phyloP scores from a whole-genome alignment of 2,113 vertebrate species.

The Symphodus melops region DNA sequence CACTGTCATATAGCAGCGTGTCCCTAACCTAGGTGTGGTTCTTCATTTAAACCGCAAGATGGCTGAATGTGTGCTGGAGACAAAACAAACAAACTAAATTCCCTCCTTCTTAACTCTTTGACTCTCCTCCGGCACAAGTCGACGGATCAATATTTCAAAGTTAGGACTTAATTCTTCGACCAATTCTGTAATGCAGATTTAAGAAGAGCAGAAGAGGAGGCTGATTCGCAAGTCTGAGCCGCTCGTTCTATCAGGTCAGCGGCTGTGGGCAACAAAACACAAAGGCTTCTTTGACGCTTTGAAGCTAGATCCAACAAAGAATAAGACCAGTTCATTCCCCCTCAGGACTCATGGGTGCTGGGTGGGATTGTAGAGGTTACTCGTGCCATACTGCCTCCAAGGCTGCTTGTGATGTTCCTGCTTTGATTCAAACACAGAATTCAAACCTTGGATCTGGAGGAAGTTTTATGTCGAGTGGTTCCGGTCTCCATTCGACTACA shows the following conservation, averaged over 20 bases:
- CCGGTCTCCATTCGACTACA: slow-evolving; percentile 22
- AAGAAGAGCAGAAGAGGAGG: slow-evolving; percentile 8
- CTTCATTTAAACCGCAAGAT: too few species aligned
- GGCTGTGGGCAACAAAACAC: slow-evolving; percentile 2
- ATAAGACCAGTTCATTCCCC: not conserved
- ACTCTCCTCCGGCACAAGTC: not conserved
- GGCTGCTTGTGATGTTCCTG: slow-evolving; percentile 11
- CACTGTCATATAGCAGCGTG: too few species aligned
- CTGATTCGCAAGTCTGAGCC: slow-evolving; percentile 1
- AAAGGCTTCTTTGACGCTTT: slow-evolving; percentile 17
- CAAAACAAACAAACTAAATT: not conserved
- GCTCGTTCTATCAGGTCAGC: not conserved
- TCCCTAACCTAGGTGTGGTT: too few species aligned
- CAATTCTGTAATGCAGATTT: not conserved
- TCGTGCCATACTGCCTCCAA: not conserved
- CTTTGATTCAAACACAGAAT: not conserved
- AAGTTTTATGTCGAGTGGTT: slow-evolving; percentile 15
- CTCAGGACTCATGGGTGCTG: slow-evolving; percentile 6
- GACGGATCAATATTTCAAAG: not conserved
- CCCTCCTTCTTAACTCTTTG: not conserved
- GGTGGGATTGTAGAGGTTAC: not conserved
- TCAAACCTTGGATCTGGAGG: slow-evolving; percentile 14
- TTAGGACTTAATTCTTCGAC: not conserved
- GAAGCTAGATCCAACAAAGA: slow-evolving; percentile 31
- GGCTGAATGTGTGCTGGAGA: not conserved